Base-by-base conservation (phyloP, 2,113 vertebrate species). In the Oophaga pumilio region DNA sequence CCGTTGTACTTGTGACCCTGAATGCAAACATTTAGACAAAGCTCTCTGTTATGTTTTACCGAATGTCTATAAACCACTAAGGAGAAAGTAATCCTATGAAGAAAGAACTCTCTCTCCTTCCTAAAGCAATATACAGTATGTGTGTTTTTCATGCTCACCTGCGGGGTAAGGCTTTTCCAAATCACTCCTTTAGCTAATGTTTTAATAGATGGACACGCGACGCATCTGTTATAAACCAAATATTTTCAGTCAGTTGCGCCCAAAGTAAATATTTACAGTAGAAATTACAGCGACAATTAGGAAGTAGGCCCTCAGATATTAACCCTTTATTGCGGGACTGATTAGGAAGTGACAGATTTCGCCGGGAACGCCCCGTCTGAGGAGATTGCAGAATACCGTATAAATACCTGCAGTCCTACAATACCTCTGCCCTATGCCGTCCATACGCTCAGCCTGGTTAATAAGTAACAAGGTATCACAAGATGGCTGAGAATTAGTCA, bases 171-270 rank as follows among this genome's bases (percentile, higher is more conserved):
- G 79, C 57, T 43, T 94, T 93, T 89, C 85, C 89, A 95, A 95
- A 96, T 95, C 94, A 94, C 93, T 94, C 95, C 93, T 94, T 94
- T 94, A 92, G 94, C 93, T 94, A 94, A 94, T 93, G 93, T 92
- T 95, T 94, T 93, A 68, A 92, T 92, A 92, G 92, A 88, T 56
- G 64, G 11, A 69, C 89, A 94, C 91, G 93, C 89, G 92, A 88
- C 88, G 74, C 94, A 93, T 94, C 94, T 96, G 95, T 93, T 90
- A 91, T 90, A 95, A 95, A 95, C 94, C 94, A 95, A 95, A 95
- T 95, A 95, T 92, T 95, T 95, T 93, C 92, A 94, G 92, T 95
- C 92, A 88, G 90, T 92, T 89, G 92, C 92, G 93, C 83, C 6
- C 89, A 91, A 49, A 91, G 93, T 94, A 92, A 96, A 95, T 96